Percentiles rank a stretch among this genome's conserved stretches.
phyloP scores from a whole-genome alignment of 1,140 invertebrate species.

The Nixonia krombeini region DNA sequence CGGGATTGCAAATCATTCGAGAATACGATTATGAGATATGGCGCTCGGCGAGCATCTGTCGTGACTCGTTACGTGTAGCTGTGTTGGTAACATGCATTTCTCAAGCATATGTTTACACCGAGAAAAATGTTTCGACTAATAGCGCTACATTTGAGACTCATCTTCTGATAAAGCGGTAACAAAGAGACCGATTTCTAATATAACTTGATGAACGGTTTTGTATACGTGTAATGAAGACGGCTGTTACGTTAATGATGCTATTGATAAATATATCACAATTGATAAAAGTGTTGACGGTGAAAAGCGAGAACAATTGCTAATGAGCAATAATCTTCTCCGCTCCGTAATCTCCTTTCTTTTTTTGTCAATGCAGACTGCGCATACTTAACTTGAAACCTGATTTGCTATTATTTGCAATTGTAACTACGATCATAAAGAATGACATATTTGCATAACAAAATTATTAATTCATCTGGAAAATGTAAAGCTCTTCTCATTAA shows the following conservation, averaged over 20 bases:
- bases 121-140: constrained; percentile 36
- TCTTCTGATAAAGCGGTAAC: constrained; percentile 13
- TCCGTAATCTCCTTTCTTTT: too few species aligned
- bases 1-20: constrained; percentile 53
- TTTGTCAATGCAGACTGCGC: too few species aligned
- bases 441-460: too few species aligned
- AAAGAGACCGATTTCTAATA: not conserved
- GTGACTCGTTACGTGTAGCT: constrained; percentile 51
- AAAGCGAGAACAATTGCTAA: too few species aligned
- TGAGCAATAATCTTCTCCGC: too few species aligned
- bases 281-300: too few species aligned
- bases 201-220: not conserved
- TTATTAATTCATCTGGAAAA: too few species aligned
- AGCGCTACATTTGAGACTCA: constrained; percentile 23
- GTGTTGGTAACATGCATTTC: constrained; percentile 44
- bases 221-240: not conserved
- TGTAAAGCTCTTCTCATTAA: too few species aligned
- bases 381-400: too few species aligned
- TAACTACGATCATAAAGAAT: too few species aligned
- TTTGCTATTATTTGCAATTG: too few species aligned
- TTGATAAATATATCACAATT: not conserved
- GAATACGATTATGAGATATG: constrained; percentile 31
- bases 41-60: constrained; percentile 61
- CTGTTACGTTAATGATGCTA: not conserved
- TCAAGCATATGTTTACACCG: constrained; percentile 52